phyloP scores from a whole-genome alignment of 2,113 vertebrate genomes.

The Pithys albifrons region DNA sequence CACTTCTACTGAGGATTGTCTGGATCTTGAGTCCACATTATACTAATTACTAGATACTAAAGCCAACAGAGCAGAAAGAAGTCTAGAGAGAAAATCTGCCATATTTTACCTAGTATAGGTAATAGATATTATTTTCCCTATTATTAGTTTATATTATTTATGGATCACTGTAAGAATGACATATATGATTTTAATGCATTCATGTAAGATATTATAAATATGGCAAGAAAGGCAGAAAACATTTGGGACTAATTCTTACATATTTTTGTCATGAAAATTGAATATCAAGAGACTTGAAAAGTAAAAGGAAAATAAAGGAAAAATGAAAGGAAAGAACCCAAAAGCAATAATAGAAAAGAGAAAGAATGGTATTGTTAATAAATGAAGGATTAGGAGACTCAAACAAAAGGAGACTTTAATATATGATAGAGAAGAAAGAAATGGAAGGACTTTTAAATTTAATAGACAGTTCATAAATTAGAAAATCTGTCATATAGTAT shows the following conservation, averaged over 20 bases:
- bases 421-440: constrained; percentile 56
- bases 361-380: constrained; percentile 51
- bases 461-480: constrained; percentile 67
- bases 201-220: not conserved
- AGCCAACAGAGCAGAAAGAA: not conserved
- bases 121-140: constrained; percentile 19
- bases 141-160: constrained; percentile 45
- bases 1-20: not conserved
- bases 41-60: constrained; percentile 19
- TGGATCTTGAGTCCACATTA: not conserved
- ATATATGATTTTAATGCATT: constrained; percentile 19
- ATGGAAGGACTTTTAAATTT: constrained; percentile 61
- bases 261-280: constrained; percentile 38
- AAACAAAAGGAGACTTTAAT: constrained; percentile 61
- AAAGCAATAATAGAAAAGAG: constrained; percentile 53
- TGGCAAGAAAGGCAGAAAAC: constrained; percentile 1
- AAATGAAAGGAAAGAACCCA: not conserved
- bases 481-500: constrained; percentile 57
- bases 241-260: constrained; percentile 26
- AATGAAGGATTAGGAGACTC: constrained; percentile 62
- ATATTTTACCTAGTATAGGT: constrained; percentile 14
- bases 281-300: constrained; percentile 8
- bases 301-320: constrained; percentile 32
- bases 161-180: not conserved
- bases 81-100: not conserved